These are phyloP conservation scores for Mirza zaza DNA, from an alignment of 2,113 vertebrate genomes.

Conservation along the genomic window DNA sequence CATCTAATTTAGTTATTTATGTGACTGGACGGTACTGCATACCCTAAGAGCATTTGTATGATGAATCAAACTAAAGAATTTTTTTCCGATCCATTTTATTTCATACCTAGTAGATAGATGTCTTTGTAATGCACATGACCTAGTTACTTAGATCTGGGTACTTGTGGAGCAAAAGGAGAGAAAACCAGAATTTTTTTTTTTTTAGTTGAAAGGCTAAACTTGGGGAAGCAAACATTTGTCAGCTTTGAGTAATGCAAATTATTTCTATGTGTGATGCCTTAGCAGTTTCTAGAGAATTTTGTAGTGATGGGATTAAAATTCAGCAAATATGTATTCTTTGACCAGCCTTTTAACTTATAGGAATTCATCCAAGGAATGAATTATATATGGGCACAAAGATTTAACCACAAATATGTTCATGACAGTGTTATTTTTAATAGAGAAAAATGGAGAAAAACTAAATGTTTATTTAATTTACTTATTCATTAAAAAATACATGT, in stretches of 20 bases:
- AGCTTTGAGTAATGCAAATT: background rate
- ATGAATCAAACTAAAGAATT: background rate
- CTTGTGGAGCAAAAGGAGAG: background rate
- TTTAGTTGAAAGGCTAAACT: background rate
- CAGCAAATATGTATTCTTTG: slow-evolving; percentile 11
- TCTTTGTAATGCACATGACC: background rate
- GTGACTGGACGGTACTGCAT: background rate
- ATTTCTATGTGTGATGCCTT: background rate
- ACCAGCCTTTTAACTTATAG: slow-evolving; percentile 2
- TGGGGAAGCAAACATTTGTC: background rate
- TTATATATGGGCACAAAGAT: background rate
- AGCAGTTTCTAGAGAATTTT: background rate
- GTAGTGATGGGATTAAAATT: slow-evolving; percentile 51
- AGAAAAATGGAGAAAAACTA: slow-evolving; percentile 17
- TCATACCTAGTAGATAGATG: background rate
- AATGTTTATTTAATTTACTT: slow-evolving; percentile 17
- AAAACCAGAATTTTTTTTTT: background rate
- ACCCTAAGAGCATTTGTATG: background rate
- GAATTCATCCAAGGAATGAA: slow-evolving; percentile 28
- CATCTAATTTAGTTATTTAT: background rate
- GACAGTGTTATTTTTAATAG: slow-evolving; percentile 12
- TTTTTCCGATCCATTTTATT: background rate
- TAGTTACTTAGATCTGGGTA: background rate
- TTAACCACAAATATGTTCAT: slow-evolving; percentile 13
- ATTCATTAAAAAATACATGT: background rate